phyloP scores from a whole-genome alignment of 30 jellyfish, hydroid and myxozoan species.

The Euphysa ruthae region DNA sequence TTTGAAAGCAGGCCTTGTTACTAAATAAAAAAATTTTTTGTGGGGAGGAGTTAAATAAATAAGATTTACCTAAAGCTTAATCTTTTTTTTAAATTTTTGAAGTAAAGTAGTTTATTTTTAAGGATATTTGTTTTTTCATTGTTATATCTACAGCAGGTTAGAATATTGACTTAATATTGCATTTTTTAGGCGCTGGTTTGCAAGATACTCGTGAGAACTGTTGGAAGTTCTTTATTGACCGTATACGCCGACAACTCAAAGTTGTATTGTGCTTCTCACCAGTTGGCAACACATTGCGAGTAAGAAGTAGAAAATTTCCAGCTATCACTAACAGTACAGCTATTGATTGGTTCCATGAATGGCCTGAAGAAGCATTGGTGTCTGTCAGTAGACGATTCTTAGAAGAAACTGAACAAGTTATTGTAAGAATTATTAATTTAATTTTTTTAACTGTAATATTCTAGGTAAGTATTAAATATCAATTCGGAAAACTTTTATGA shows the following conservation, averaged over 20 bases:
- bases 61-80: too few relatives aligned
- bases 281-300: slow-evolving; percentile 86
- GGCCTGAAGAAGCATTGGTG: slow-evolving; percentile 98
- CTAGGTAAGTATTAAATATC: too few relatives aligned
- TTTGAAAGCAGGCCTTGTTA: too few relatives aligned
- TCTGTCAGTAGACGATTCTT: slow-evolving; percentile 87
- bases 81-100: too few relatives aligned
- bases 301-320: slow-evolving; percentile 92
- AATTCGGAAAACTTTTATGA: too few relatives aligned
- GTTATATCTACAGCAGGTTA: too few relatives aligned
- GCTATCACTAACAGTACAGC: slow-evolving; percentile 96
- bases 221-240: slow-evolving; percentile 86
- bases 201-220: slow-evolving; percentile 97
- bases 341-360: slow-evolving; percentile 96
- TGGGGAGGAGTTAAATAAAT: too few relatives aligned
- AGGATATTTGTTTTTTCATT: too few relatives aligned
- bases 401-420: slow-evolving; percentile 95
- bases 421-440: slow-evolving; percentile 37
- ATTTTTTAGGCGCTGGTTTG: slow-evolving; percentile 55
- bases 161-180: too few relatives aligned
- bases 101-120: too few relatives aligned
- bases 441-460: too few relatives aligned
- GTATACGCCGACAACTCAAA: slow-evolving; percentile 93
- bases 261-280: slow-evolving; percentile 97
- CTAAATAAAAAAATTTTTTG: too few relatives aligned